phyloP scores from a whole-genome alignment of 2,797 vertebrate genomes.

The Coreius guichenoti region DNA sequence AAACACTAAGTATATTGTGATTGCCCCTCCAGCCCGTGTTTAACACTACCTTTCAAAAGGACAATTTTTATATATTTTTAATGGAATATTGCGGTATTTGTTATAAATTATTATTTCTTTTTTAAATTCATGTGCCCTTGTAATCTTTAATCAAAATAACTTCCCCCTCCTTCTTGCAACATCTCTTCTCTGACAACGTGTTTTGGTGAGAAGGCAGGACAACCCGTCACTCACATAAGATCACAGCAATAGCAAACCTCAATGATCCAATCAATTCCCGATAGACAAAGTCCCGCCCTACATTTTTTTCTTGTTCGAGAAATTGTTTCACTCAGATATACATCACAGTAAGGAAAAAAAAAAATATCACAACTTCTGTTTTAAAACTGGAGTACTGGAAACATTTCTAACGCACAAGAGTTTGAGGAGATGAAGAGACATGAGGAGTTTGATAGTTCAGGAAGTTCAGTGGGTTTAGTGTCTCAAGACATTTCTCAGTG shows the following conservation, averaged over 20 bases:
- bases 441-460: conserved; percentile 40
- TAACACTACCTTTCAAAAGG: conserved; percentile 22
- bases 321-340: neutral
- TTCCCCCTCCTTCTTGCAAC: no score
- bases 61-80: neutral
- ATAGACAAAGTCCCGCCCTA: neutral
- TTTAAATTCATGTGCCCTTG: neutral
- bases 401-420: neutral
- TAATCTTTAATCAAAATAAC: no score
- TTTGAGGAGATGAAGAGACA: neutral
- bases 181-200: neutral
- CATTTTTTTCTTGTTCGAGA: neutral
- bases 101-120: neutral
- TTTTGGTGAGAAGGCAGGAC: neutral
- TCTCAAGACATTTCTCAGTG: conserved; percentile 49
- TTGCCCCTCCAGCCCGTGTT: neutral
- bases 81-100: neutral
- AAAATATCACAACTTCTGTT: neutral
- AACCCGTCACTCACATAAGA: neutral
- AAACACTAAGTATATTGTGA: neutral
- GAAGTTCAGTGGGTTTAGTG: conserved; percentile 47
- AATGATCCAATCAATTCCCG: neutral
- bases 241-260: neutral
- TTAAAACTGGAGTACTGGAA: neutral
- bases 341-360: neutral